These are phyloP conservation scores for Timema cristinae DNA, from an alignment of 2,888 invertebrate genomes.

Conservation along the genomic window DNA sequence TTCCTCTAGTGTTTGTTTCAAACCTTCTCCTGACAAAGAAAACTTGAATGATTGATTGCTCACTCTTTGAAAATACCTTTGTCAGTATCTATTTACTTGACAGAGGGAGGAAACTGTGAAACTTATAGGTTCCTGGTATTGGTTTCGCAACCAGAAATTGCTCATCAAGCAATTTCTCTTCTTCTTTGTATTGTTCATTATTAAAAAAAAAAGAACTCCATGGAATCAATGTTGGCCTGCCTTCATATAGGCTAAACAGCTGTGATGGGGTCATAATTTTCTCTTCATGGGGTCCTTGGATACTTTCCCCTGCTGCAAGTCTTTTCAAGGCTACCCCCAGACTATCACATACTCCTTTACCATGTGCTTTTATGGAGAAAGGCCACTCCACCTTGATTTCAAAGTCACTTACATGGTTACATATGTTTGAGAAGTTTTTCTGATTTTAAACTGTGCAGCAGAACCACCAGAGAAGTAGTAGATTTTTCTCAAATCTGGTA, in stretches of 20 bases:
- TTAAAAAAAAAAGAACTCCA: background rate
- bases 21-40: background rate
- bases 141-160: slow-evolving; percentile 13
- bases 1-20: background rate
- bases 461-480: background rate
- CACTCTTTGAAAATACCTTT: background rate
- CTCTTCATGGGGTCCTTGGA: background rate
- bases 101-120: background rate
- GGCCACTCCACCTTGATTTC: background rate
- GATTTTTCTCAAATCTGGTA: slow-evolving; percentile 1
- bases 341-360: background rate
- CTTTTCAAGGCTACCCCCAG: background rate
- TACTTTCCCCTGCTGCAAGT: background rate
- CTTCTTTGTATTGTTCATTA: slow-evolving; percentile 3
- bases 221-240: background rate
- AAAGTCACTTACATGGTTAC: too few relatives aligned
- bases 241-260: background rate
- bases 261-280: slow-evolving; percentile 10
- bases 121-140: slow-evolving; percentile 9
- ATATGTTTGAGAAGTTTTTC: background rate
- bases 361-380: background rate
- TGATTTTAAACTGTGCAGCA: background rate
- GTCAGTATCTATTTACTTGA: background rate
- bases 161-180: background rate
- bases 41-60: background rate